Percentiles rank a stretch among this genome's conserved stretches.
Evolutionary conservation across 2,797 vertebrate genomes (phyloP).

Genomic region (Sylvia borin): DNA sequence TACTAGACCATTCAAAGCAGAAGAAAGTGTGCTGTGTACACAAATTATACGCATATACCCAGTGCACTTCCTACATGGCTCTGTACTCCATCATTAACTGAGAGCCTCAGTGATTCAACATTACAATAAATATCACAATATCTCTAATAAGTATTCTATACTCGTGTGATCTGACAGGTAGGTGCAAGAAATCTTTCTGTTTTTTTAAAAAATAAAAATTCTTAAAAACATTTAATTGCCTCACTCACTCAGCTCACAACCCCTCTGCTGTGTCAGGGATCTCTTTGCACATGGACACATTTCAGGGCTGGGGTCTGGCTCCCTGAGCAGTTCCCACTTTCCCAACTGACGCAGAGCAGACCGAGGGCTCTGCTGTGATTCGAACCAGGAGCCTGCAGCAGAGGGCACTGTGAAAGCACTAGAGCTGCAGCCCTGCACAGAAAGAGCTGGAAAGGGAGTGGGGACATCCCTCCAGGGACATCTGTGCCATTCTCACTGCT

Average conservation of each 20-base stretch:
- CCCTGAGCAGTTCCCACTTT: background rate
- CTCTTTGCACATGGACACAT: background rate
- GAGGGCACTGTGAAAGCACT: background rate
- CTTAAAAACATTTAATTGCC: background rate
- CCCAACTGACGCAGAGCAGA: background rate
- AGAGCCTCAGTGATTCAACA: rapidly evolving
- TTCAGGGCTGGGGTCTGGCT: background rate
- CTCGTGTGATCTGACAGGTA: background rate
- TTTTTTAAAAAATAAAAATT: background rate
- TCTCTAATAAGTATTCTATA: background rate
- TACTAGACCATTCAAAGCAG: rapidly evolving
- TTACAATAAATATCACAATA: background rate
- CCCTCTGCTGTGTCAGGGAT: background rate
- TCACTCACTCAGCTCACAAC: background rate
- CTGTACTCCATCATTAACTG: background rate
- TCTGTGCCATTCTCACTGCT: background rate
- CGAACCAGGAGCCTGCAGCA: background rate
- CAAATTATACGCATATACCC: background rate
- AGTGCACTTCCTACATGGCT: background rate
- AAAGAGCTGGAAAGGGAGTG: background rate
- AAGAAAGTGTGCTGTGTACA: background rate
- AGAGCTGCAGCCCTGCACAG: background rate
- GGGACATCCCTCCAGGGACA: too few relatives aligned
- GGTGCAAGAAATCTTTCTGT: background rate
- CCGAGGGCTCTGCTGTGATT: background rate